Base-by-base conservation (phyloP, 2,888 invertebrate genomes). In the Achlya flavicornis region DNA sequence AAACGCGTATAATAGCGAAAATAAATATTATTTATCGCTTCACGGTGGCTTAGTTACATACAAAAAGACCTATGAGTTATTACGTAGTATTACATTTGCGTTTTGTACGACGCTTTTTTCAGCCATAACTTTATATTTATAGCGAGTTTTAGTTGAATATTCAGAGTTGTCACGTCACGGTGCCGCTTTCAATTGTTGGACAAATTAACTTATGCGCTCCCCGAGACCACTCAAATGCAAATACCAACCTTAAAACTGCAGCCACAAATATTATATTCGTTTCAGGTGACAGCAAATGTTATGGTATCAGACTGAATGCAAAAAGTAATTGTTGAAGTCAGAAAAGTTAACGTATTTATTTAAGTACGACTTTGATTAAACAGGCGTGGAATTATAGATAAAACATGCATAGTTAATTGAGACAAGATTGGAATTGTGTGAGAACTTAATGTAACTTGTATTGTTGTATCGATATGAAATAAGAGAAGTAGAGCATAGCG, bases 1-100 rank as follows among this genome's bases (percentile, higher is more conserved):
- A 92, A 92, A 90, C 90, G 87, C 88, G 92, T 92, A 92, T 92
- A 93, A 93, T 93, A 92, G 92, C 91, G 90, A 91, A 93, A 92
- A 93, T 93, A 93, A 93, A 93, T 91, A 93, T 90, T 92, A 93
- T 93, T 92, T 93, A 93, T 93, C 85, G 92, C 90, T 92, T 93
- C 93, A 93, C 92, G 93, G 88, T 91, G 93, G 90, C 92, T 93
- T 93, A 93, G 90, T 88, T 88, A 82, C 84, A 85, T 90, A 92
- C 92, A 93, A 92, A 92, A 92, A 89, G 90, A 87, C 88, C 91
- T 86, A 88, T 92, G 93, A 93, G 90, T 92, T 93, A 93, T 92
- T 87, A 88, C 90, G 77, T 85, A 81, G 88, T 89, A 91, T 90
- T 90, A 89, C 89, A 85, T 91, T 92, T 90, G 90, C 88, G 91